These are phyloP conservation scores for Ellobium chinense DNA, from an alignment of 2,888 invertebrate genomes.

Conservation along the genomic window DNA sequence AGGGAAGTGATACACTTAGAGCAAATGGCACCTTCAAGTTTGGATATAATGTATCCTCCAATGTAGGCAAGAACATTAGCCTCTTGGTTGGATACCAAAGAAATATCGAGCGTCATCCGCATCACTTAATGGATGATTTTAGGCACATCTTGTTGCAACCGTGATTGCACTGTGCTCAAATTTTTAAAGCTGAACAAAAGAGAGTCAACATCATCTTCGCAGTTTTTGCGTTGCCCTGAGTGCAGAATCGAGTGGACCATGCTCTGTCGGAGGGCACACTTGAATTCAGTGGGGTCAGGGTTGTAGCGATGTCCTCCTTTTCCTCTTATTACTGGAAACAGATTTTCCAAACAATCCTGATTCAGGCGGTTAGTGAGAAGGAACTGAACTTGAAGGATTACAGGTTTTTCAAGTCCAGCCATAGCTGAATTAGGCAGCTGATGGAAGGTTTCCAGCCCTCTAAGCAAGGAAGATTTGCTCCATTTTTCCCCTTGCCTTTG, in stretches of 20 bases:
- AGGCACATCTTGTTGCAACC: neutral
- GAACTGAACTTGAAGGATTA: neutral
- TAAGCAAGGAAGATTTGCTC: neutral
- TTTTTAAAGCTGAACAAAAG: neutral
- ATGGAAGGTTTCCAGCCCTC: neutral
- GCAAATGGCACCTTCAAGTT: no score
- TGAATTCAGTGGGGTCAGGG: neutral
- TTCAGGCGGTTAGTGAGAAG: neutral
- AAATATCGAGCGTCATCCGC: neutral
- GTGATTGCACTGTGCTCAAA: no score
- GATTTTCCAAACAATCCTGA: neutral
- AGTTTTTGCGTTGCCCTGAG: neutral
- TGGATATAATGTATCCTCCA: neutral
- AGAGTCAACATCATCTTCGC: neutral
- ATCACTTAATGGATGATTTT: neutral
- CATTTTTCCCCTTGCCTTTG: neutral
- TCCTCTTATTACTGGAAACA: constrained; percentile 10
- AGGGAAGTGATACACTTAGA: no score
- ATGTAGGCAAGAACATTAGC: neutral
- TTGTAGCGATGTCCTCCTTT: neutral
- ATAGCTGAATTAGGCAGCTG: neutral
- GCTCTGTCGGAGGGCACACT: neutral
- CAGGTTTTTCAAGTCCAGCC: neutral
- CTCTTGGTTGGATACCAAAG: neutral
- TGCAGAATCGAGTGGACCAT: constrained; percentile 26